These are phyloP conservation scores for Rissa tridactyla DNA, from an alignment of 2,113 vertebrate genomes.

Conservation along the genomic window DNA sequence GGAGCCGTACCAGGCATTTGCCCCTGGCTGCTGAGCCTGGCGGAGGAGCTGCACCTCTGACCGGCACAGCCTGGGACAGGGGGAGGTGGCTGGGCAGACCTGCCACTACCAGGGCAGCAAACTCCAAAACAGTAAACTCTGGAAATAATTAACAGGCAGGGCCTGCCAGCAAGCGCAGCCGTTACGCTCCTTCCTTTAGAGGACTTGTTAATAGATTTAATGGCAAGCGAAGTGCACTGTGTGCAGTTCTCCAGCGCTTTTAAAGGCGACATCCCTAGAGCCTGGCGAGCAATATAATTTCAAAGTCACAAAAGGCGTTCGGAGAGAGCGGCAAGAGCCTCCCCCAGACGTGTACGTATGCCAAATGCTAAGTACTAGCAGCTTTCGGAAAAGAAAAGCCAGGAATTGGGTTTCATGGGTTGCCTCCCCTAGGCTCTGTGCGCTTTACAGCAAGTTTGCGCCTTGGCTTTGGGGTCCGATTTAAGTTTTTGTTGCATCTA, in stretches of 20 bases:
- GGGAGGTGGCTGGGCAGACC: not conserved
- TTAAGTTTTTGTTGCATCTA: not conserved
- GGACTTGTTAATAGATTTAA: not conserved
- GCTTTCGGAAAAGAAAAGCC: not conserved
- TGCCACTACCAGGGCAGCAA: not conserved
- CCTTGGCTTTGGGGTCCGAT: not conserved
- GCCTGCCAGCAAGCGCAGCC: accelerated
- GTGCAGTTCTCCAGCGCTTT: not conserved
- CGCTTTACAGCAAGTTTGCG: accelerated
- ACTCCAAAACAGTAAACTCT: not conserved
- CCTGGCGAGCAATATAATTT: not conserved
- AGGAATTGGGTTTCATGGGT: not conserved
- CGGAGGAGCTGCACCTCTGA: not conserved
- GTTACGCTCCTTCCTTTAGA: not conserved
- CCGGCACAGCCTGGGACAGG: not conserved
- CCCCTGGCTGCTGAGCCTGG: not conserved
- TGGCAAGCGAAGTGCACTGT: not conserved
- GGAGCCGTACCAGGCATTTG: accelerated
- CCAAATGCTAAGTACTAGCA: not conserved
- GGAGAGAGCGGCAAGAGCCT: not conserved
- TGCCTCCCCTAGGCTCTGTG: not conserved
- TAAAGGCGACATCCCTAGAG: not conserved
- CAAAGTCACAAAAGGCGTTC: not conserved
- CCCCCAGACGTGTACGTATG: not conserved
- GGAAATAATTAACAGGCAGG: constrained; percentile 42